Evolutionary conservation across 2,888 invertebrate species (phyloP).

Genomic region (Gisinianus flammeolus): DNA sequence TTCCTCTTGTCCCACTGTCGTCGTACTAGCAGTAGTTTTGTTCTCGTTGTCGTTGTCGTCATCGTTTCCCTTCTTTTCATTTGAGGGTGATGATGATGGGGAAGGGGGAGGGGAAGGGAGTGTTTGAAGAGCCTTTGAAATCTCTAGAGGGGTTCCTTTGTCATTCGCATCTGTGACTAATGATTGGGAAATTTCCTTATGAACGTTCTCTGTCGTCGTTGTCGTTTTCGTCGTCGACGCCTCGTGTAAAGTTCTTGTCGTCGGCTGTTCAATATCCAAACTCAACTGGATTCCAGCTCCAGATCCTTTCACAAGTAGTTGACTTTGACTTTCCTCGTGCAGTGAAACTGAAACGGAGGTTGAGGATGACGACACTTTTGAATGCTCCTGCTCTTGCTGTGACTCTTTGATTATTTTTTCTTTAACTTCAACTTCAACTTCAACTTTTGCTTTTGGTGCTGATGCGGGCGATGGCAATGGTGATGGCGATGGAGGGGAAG

Average conservation of each 20-base stretch:
- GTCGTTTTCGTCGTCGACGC: background rate
- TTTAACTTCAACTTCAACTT: too few relatives aligned
- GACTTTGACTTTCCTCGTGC: too few relatives aligned
- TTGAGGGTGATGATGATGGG: too few relatives aligned
- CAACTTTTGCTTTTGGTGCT: too few relatives aligned
- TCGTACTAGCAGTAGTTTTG: background rate
- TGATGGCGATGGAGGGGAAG: background rate
- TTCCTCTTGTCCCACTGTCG: background rate
- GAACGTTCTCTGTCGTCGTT: background rate
- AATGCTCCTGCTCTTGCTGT: too few relatives aligned
- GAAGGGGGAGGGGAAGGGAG: background rate
- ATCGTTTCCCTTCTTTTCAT: background rate
- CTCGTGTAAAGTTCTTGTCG: background rate
- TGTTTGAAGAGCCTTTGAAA: background rate
- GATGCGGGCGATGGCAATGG: too few relatives aligned
- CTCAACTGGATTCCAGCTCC: too few relatives aligned
- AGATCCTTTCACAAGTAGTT: too few relatives aligned
- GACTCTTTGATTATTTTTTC: too few relatives aligned
- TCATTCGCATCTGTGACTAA: constrained; percentile 14
- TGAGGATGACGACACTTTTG: too few relatives aligned
- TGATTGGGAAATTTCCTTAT: background rate
- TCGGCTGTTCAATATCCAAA: background rate
- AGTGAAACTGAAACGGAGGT: too few relatives aligned
- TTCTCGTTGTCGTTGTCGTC: background rate
- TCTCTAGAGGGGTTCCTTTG: constrained; percentile 18